Percentiles rank a stretch among this genome's conserved stretches.
Conservation (phyloP, 2,888 invertebrate genomes). For the Cheilosia vernalis region DNA sequence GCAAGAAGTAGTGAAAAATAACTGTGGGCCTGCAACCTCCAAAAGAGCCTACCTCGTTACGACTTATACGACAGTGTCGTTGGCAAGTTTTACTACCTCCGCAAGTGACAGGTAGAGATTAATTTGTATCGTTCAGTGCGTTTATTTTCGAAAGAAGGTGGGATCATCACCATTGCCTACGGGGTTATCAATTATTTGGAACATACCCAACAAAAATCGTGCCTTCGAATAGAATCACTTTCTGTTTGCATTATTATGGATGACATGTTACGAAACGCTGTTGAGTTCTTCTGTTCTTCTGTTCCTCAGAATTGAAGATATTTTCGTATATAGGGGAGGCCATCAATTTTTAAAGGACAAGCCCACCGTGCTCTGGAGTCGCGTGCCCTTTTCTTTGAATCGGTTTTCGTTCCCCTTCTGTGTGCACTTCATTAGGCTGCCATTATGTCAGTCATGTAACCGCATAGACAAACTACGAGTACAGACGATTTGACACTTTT, state of each 20-base stretch:
- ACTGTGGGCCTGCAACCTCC: constrained; percentile 26
- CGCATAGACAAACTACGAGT: constrained; percentile 48
- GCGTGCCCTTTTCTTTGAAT: constrained; percentile 60
- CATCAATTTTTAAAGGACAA: constrained; percentile 24
- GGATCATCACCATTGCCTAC: background rate
- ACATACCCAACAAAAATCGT: background rate
- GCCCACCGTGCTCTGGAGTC: constrained; percentile 55
- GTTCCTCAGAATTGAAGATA: background rate
- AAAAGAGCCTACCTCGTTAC: background rate
- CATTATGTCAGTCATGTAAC: constrained; percentile 59
- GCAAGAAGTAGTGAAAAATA: background rate
- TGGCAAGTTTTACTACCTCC: constrained; percentile 27
- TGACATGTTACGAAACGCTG: constrained; percentile 14
- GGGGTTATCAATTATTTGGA: constrained; percentile 31
- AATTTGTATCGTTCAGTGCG: constrained; percentile 58
- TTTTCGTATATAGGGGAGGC: background rate
- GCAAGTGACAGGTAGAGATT: constrained; percentile 58
- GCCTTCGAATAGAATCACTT: background rate
- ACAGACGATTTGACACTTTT: constrained; percentile 63
- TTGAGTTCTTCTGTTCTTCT: background rate
- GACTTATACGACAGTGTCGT: constrained; percentile 12
- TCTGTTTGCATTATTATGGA: constrained; percentile 12
- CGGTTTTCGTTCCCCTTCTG: background rate
- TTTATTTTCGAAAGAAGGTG: constrained; percentile 22
- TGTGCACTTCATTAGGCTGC: constrained; percentile 28